These are phyloP conservation scores for Spinus olivaceus DNA, from an alignment of 2,797 vertebrate species.

Conservation along the genomic window DNA sequence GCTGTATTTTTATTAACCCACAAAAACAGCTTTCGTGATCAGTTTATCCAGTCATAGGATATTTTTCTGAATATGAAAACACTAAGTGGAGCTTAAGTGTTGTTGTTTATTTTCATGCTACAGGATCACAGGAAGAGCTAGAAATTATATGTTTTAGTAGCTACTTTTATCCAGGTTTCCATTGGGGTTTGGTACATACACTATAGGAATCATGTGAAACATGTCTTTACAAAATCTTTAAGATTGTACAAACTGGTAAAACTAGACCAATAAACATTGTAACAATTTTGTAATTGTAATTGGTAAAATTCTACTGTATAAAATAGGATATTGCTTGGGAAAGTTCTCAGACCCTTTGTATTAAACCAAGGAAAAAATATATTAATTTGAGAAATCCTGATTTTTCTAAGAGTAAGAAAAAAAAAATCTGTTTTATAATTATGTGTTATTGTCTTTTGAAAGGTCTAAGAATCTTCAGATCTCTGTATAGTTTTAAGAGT, in stretches of 20 bases:
- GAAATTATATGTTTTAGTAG: not conserved
- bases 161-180: not conserved
- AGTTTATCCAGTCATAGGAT: not conserved
- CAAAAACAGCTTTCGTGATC: not conserved
- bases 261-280: not conserved
- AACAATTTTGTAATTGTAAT: not conserved
- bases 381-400: not conserved
- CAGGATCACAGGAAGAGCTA: not conserved
- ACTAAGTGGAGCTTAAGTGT: not conserved
- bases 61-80: not conserved
- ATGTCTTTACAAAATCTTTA: not conserved
- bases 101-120: not conserved
- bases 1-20: not conserved
- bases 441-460: not conserved
- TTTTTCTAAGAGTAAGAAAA: not conserved
- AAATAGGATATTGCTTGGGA: not conserved
- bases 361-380: not conserved
- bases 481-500: not conserved
- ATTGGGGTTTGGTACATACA: fast-evolving
- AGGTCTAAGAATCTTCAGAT: not conserved
- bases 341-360: not conserved
- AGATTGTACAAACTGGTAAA: not conserved
- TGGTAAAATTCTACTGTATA: not conserved
- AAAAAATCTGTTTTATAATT: not conserved
- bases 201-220: not conserved